These are phyloP conservation scores for Polyommatus icarus DNA, from an alignment of 2,888 invertebrate genomes.

Conservation along the genomic window DNA sequence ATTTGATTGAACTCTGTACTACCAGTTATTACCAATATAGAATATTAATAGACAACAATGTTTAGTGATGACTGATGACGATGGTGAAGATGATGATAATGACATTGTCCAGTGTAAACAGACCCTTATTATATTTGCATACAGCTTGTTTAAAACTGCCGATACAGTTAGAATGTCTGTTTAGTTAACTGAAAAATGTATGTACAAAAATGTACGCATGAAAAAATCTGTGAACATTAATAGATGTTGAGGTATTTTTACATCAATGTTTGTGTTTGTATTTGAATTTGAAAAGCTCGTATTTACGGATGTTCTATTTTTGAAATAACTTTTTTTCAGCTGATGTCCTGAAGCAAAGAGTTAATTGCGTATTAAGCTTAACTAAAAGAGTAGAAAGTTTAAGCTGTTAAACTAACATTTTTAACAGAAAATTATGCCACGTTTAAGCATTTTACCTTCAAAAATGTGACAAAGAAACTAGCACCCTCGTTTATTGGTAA, in stretches of 20 bases:
- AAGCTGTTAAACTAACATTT: no score
- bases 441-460: no score
- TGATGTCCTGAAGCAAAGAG: neutral
- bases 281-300: neutral
- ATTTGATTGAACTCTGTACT: no score
- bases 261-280: neutral
- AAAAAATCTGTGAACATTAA: neutral
- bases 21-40: no score
- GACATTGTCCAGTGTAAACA: neutral
- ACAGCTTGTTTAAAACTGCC: conserved; percentile 19
- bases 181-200: conserved; percentile 29
- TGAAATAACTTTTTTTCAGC: neutral
- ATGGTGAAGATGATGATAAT: neutral
- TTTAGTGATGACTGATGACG: neutral
- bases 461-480: no score
- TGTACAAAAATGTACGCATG: conserved; percentile 2
- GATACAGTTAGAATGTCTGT: conserved; percentile 22
- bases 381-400: no score
- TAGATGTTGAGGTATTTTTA: conserved; percentile 13
- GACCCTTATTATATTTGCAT: conserved; percentile 12
- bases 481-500: no score
- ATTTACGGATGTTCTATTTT: neutral
- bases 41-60: no score
- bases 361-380: neutral
- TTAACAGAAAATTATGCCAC: no score